phyloP scores from a whole-genome alignment of 2,113 vertebrate genomes.

The Eurystomus gularis region DNA sequence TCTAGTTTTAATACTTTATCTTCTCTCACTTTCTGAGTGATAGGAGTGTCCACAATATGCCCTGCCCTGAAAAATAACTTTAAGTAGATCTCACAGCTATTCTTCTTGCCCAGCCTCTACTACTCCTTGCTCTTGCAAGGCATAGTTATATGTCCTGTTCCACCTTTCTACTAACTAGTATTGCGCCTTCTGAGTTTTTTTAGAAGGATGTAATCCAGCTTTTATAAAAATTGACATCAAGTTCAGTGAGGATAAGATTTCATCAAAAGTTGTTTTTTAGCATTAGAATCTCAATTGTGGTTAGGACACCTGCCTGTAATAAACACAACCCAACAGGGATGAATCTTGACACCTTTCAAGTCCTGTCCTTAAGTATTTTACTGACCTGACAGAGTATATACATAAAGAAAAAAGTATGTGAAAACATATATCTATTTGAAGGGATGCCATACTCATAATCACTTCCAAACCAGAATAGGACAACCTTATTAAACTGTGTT shows the following conservation, averaged over 20 bases:
- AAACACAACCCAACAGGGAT: not conserved
- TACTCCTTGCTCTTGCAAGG: not conserved
- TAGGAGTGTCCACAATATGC: not conserved
- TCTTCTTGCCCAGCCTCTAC: not conserved
- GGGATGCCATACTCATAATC: not conserved
- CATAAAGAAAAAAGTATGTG: no score
- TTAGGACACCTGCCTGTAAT: not conserved
- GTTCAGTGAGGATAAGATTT: not conserved
- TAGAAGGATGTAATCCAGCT: not conserved
- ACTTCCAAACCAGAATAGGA: not conserved
- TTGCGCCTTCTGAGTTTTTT: not conserved
- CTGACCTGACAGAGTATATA: not conserved
- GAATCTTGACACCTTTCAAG: not conserved
- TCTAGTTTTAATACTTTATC: not conserved
- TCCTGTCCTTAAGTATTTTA: not conserved
- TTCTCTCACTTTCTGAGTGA: not conserved
- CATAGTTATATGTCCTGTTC: not conserved
- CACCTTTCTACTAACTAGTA: not conserved
- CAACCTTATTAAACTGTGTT: not conserved
- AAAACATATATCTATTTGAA: no score
- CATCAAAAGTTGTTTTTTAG: not conserved
- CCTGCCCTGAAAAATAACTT: not conserved
- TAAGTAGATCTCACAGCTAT: not conserved
- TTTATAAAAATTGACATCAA: not conserved
- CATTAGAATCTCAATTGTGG: not conserved